Conservation (phyloP, 2,888 invertebrate species). For the Mesopsocus fuscifrons region DNA sequence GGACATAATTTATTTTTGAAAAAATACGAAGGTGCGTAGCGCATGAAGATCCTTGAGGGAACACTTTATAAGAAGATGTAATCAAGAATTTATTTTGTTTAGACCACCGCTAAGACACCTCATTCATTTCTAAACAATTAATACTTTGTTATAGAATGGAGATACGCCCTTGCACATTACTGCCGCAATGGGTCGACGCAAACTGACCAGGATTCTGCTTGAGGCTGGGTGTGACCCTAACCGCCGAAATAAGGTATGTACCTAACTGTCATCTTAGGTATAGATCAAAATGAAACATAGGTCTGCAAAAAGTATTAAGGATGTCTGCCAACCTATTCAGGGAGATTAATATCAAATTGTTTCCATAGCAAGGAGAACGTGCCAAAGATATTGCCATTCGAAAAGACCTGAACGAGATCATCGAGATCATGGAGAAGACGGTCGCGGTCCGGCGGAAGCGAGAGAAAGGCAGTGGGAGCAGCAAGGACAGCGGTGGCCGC, state of each 20-base stretch:
- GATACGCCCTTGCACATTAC: slow-evolving; percentile 89
- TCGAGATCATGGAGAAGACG: slow-evolving; percentile 43
- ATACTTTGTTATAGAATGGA: slow-evolving; percentile 50
- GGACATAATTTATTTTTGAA: too few species aligned
- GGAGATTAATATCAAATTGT: too few species aligned
- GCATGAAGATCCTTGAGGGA: too few species aligned
- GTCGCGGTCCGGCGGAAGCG: slow-evolving; percentile 17
- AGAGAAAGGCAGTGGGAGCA: slow-evolving; percentile 21
- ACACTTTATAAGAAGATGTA: too few species aligned
- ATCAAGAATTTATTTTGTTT: slow-evolving; percentile 3
- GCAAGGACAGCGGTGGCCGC: slow-evolving; percentile 23
- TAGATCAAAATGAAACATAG: too few species aligned
- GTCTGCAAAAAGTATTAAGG: too few species aligned
- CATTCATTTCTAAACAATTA: slow-evolving; percentile 8
- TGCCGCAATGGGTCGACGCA: slow-evolving; percentile 81
- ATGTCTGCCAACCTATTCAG: too few species aligned
- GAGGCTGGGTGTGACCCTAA: slow-evolving; percentile 62
- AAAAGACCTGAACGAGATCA: slow-evolving; percentile 69
- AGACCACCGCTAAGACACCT: neutral
- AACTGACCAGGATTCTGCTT: slow-evolving; percentile 73
- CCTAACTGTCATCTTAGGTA: too few species aligned
- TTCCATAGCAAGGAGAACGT: slow-evolving; percentile 54
- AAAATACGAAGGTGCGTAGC: too few species aligned
- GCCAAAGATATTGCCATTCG: slow-evolving; percentile 75
- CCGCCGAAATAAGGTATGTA: slow-evolving; percentile 45